Percentiles rank a stretch among this genome's conserved stretches.
Evolutionary conservation across 2,113 vertebrate species (phyloP).

Genomic region (Seriola aureovittata): DNA sequence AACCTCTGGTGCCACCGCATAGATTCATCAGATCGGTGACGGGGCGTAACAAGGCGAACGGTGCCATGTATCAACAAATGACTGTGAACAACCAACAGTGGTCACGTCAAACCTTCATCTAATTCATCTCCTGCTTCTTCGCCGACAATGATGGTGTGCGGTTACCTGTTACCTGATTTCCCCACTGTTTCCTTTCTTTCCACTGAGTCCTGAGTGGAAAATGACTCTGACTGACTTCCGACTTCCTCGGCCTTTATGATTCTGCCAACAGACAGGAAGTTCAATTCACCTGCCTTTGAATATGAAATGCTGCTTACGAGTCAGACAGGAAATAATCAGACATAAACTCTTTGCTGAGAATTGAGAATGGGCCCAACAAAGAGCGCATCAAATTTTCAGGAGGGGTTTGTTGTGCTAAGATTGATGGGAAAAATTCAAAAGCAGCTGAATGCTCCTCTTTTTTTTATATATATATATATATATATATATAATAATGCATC

Average conservation of each 20-base stretch:
- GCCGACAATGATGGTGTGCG: conserved; percentile 9
- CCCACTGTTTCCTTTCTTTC: background rate
- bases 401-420: background rate
- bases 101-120: conserved; percentile 37
- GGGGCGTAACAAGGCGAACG: conserved; percentile 38
- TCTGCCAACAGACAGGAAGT: conserved; percentile 35
- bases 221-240: conserved; percentile 4
- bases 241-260: background rate
- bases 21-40: conserved; percentile 47
- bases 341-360: background rate
- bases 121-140: conserved; percentile 48
- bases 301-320: conserved; percentile 17
- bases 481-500: no score
- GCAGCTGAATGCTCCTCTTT: background rate
- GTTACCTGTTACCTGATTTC: background rate
- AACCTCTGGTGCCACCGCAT: conserved; percentile 1
- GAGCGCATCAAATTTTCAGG: background rate
- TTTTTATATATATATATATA: no score
- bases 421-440: background rate
- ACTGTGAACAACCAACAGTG: conserved; percentile 43
- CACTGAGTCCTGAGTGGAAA: background rate
- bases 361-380: background rate
- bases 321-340: conserved; percentile 6
- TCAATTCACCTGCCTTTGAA: conserved; percentile 30
- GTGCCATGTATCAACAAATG: conserved; percentile 40